These are phyloP conservation scores for Neuroscelio doddi DNA, from an alignment of 2,888 invertebrate genomes.

Conservation along the genomic window DNA sequence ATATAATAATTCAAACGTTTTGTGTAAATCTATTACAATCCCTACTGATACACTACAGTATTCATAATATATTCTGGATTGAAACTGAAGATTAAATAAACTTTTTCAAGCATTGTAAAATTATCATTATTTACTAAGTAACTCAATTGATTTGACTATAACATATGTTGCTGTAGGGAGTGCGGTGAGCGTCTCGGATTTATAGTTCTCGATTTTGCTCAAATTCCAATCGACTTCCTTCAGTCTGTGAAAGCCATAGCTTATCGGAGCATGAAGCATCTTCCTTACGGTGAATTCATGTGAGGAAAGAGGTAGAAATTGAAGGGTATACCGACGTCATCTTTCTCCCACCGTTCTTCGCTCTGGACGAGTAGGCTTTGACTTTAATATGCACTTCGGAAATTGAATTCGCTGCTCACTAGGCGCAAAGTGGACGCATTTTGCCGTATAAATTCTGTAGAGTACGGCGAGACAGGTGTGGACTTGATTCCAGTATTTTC, in stretches of 20 bases:
- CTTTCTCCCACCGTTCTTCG: conserved; percentile 23
- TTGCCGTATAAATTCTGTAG: conserved; percentile 32
- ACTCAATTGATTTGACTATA: conserved; percentile 30
- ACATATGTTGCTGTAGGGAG: conserved; percentile 31
- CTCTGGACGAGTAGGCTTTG: conserved; percentile 47
- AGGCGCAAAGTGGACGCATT: conserved; percentile 39
- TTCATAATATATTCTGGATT: no score
- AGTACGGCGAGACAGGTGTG: conserved; percentile 33
- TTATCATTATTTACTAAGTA: conserved; percentile 36
- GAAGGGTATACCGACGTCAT: conserved; percentile 39
- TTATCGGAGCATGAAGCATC: conserved; percentile 44
- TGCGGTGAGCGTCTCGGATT: conserved; percentile 30
- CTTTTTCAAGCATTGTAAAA: no score
- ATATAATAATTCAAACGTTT: conserved; percentile 34
- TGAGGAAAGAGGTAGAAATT: conserved; percentile 50
- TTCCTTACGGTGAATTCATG: conserved; percentile 45
- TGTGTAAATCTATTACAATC: conserved; percentile 24
- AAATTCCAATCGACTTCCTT: conserved; percentile 47
- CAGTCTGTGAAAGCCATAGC: conserved; percentile 28
- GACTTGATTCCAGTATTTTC: conserved; percentile 31
- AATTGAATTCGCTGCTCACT: conserved; percentile 55
- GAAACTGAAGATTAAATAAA: no score
- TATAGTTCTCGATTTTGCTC: conserved; percentile 38
- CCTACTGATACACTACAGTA: no score
- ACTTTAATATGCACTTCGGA: conserved; percentile 62